Conservation (phyloP, 1,140 invertebrate species). For the Lordiphosa collinella region DNA sequence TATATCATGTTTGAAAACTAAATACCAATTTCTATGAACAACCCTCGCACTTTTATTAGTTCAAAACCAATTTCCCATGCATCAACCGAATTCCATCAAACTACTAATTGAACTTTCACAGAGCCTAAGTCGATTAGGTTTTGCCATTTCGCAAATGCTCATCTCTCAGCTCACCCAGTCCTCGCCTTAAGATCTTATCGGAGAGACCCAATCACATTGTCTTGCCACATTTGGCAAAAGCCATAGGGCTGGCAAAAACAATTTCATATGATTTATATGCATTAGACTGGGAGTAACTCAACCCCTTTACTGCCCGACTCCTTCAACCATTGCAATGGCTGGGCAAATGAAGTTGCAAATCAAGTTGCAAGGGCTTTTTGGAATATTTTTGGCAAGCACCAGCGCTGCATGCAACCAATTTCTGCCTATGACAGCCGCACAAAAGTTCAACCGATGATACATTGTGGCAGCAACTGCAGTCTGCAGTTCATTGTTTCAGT, state of each 20-base stretch:
- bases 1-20: no score
- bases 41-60: no score
- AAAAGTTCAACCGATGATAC: conserved; percentile 76
- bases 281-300: conserved; percentile 17
- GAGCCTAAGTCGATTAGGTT: no score
- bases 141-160: no score
- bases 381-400: conserved; percentile 32
- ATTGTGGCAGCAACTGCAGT: conserved; percentile 71
- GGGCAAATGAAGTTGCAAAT: conserved; percentile 65
- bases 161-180: not conserved
- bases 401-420: conserved; percentile 61
- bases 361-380: conserved; percentile 55
- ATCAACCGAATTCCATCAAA: no score
- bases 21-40: no score
- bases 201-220: conserved; percentile 50
- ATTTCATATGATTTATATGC: conserved; percentile 56
- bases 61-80: no score
- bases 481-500: conserved; percentile 59
- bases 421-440: conserved; percentile 70
- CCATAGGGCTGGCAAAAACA: conserved; percentile 28
- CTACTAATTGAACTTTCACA: no score
- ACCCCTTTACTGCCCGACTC: not conserved
- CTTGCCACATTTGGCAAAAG: conserved; percentile 1
- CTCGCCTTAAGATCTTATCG: conserved; percentile 45
- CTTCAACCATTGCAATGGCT: conserved; percentile 19